Evolutionary conservation across 2,113 vertebrate genomes (phyloP).

Genomic region (Paradisaea rubra): DNA sequence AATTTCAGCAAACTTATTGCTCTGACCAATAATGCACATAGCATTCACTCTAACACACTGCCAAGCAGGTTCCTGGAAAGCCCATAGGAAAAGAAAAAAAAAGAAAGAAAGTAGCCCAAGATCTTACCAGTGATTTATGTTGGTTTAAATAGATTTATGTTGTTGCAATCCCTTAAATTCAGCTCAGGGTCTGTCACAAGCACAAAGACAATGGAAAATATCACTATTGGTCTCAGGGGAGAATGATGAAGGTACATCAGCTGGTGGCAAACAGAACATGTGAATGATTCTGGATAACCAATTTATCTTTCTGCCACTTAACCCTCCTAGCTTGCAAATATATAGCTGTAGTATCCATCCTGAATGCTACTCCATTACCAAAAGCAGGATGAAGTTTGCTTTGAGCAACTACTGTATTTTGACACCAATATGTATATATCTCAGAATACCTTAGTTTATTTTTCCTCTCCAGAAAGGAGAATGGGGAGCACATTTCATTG

Average conservation of each 20-base stretch:
- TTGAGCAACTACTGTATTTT: neutral
- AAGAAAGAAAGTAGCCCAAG: neutral
- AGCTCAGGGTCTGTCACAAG: neutral
- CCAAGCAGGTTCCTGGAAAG: neutral
- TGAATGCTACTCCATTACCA: neutral
- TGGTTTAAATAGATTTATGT: neutral
- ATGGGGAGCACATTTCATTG: neutral
- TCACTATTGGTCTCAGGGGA: neutral
- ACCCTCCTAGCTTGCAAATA: neutral
- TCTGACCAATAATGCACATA: neutral
- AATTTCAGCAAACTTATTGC: neutral
- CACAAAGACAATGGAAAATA: neutral
- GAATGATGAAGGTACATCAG: slow-evolving; percentile 1
- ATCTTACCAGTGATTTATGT: neutral
- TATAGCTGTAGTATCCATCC: neutral
- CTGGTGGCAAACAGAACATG: neutral
- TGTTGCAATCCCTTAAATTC: neutral
- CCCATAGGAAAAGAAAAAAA: neutral
- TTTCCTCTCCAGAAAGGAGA: neutral
- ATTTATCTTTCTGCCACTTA: slow-evolving; percentile 15
- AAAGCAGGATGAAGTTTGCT: neutral
- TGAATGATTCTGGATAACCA: neutral
- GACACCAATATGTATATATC: neutral
- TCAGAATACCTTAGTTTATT: neutral
- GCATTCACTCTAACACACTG: neutral